phyloP scores from a whole-genome alignment of 1,140 invertebrate species.

The Eulimnadia texana region DNA sequence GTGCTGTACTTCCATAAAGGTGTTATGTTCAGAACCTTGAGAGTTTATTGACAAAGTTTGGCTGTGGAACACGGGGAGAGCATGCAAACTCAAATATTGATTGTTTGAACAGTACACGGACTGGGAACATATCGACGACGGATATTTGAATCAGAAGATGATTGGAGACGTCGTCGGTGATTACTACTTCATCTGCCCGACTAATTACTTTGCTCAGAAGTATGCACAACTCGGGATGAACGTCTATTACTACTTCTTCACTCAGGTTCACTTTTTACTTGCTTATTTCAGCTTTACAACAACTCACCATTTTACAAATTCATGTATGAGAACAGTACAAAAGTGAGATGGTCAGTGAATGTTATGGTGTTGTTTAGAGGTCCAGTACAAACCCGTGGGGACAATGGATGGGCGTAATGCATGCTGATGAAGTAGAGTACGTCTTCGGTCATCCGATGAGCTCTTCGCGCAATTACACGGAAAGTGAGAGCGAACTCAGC shows the following conservation, averaged over 20 bases:
- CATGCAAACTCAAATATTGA: too few species aligned
- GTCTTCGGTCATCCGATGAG: conserved; percentile 86
- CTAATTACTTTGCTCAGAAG: conserved; percentile 71
- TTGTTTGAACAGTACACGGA: conserved; percentile 92
- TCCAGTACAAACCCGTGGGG: conserved; percentile 81
- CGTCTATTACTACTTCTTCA: conserved; percentile 78
- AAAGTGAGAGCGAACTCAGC: conserved; percentile 65
- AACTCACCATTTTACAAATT: background rate
- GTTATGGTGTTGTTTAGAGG: conserved; percentile 46
- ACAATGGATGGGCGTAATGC: conserved; percentile 94
- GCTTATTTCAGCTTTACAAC: background rate
- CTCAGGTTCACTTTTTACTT: conserved; percentile 52
- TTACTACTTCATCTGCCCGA: conserved; percentile 85
- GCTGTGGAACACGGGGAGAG: too few species aligned
- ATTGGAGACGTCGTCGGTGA: conserved; percentile 79
- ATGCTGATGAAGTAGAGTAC: conserved; percentile 92
- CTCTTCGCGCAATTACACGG: conserved; percentile 61
- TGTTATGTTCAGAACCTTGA: too few species aligned
- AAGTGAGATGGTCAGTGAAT: background rate
- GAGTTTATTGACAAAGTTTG: too few species aligned
- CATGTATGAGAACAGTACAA: background rate
- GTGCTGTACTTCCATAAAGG: too few species aligned
- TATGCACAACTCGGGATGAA: conserved; percentile 63
- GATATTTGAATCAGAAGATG: conserved; percentile 63
- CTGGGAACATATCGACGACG: conserved; percentile 70